Evolutionary conservation across 2,113 vertebrate species (phyloP), one percentile per base, ranked within the genome.

Genomic region (Delphinapterus leucas): DNA sequence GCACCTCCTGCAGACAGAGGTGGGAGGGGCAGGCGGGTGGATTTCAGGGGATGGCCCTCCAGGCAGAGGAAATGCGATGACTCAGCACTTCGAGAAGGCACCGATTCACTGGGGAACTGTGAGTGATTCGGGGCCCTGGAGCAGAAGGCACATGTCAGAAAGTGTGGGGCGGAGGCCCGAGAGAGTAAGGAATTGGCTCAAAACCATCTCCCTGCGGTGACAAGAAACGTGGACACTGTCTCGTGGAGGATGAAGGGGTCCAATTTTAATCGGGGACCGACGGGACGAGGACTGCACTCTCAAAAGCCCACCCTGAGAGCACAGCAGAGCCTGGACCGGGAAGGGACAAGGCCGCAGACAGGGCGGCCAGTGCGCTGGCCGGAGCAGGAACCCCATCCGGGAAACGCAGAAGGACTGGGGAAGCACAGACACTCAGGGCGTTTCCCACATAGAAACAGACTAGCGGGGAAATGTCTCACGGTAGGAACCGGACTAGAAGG

Each of bases 1-100:
- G 28, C 28, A 65, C 13, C 12, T 31, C 82, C 61, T 2, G 4
- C 38, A 25, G 33, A 65, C 5, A 5, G 36, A 73, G 67, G 7
- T 4, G 3, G 13, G 9, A 1, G 9, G 13, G 36, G 33, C 31
- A 2, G 3, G 9, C 23, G 26, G 38, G 0, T 1, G 11, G 15
- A 8, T 25, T 23, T 60, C 28, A 11, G 36, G 53, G 53, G 31
- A 31, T 15, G 12, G 38, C 23, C 4, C 26, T 38, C 41, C 53
- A 63, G 55, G 13, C 6, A 25, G 60, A 65, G 77, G 41, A 73
- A 18, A 31, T 3, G 44, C 10, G 4, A 8, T 0, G 23, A 21
- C 6, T 10, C 1, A 5, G 47, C 44, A 60, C 8, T 3, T 10
- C 8, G 36, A 74, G 14, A 33, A 81, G 3, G 15, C 36, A 20